These are phyloP conservation scores for Phalacrocorax brasilianus DNA, from an alignment of 2,113 vertebrate species.

Conservation along the genomic window DNA sequence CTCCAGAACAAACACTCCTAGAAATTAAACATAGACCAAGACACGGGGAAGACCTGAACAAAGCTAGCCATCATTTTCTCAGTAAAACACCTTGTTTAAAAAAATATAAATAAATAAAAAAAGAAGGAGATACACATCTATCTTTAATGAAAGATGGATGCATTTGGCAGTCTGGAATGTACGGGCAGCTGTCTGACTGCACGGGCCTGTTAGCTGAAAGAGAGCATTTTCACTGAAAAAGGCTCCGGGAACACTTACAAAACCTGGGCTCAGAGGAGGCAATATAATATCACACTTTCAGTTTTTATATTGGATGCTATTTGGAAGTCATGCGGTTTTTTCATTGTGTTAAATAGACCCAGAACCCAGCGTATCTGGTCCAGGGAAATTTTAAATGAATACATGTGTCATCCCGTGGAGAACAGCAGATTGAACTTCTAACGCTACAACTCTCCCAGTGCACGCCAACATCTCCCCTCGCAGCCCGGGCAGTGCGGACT, in stretches of 20 bases:
- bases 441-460: neutral
- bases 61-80: neutral
- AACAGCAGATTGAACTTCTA: neutral
- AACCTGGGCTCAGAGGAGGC: neutral
- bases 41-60: neutral
- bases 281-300: neutral
- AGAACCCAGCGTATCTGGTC: neutral
- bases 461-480: neutral
- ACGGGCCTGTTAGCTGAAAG: neutral
- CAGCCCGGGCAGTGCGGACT: neutral
- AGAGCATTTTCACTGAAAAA: neutral
- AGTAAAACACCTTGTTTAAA: neutral
- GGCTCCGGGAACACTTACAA: neutral
- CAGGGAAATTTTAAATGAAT: constrained; percentile 37
- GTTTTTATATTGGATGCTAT: constrained; percentile 19
- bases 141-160: constrained; percentile 31
- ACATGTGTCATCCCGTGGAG: constrained; percentile 28
- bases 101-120: neutral
- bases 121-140: neutral
- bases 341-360: constrained; percentile 15
- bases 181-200: neutral
- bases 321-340: neutral
- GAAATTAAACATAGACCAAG: constrained; percentile 12
- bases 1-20: constrained; percentile 53
- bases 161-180: constrained; percentile 10